Evolutionary conservation across 2,888 invertebrate genomes (phyloP).

Genomic region (Chrysolina americana): DNA sequence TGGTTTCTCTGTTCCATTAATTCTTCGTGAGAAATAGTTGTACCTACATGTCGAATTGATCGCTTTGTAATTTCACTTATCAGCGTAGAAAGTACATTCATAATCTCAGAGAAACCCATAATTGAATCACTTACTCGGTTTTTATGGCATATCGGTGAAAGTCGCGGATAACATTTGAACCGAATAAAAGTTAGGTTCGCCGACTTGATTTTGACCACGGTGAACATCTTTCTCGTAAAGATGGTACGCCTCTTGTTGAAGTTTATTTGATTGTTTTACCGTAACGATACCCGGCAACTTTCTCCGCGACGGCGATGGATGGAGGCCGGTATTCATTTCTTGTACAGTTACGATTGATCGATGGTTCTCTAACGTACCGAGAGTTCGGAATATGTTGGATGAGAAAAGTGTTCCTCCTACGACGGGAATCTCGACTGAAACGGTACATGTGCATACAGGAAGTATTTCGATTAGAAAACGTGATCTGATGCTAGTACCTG

Average conservation of each 20-base stretch:
- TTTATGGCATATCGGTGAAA: not conserved
- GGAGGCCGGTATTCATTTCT: slow-evolving; percentile 33
- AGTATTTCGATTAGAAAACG: not conserved
- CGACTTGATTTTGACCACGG: not conserved
- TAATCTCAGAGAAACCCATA: not conserved
- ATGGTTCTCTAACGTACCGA: slow-evolving; percentile 19
- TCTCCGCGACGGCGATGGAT: slow-evolving; percentile 27
- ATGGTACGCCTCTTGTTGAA: not conserved
- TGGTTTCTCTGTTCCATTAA: not conserved
- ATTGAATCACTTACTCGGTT: not conserved
- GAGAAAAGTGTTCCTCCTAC: not conserved
- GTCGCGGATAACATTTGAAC: not conserved
- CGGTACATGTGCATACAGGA: not conserved
- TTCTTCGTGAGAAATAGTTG: not conserved
- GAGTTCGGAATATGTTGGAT: slow-evolving; percentile 12
- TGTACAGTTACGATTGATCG: slow-evolving; percentile 35
- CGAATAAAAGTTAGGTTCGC: not conserved
- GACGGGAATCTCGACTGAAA: not conserved
- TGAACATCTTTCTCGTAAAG: not conserved
- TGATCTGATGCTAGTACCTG: not conserved
- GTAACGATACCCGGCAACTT: slow-evolving; percentile 36
- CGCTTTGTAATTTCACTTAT: not conserved
- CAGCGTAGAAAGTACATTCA: not conserved
- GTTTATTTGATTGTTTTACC: slow-evolving; percentile 19
- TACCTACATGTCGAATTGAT: not conserved